Percentiles rank a stretch among this genome's conserved stretches.
Evolutionary conservation across 2,797 vertebrate genomes (phyloP).

Genomic region (Mus caroli): DNA sequence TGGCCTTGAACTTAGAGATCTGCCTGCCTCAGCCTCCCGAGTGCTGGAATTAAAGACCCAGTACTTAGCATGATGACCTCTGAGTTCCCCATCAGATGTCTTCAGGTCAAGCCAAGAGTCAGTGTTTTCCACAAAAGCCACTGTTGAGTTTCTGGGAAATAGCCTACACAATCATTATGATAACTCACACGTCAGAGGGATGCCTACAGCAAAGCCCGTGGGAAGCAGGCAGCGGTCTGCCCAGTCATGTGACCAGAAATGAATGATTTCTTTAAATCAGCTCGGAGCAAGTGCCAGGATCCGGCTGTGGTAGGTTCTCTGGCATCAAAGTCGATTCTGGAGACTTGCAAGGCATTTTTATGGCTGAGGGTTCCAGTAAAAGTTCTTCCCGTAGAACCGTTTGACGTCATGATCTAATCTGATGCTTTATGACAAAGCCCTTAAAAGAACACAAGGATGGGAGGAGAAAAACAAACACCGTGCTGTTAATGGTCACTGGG

Average conservation of each 20-base stretch:
- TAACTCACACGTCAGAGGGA: not conserved
- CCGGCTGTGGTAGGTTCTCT: not conserved
- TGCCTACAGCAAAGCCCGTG: not conserved
- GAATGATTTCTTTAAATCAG: not conserved
- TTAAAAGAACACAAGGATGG: not conserved
- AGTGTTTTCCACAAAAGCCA: not conserved
- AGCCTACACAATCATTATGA: not conserved
- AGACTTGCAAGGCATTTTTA: not conserved
- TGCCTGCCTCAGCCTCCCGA: not conserved
- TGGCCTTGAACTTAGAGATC: not conserved
- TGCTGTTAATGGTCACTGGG: not conserved
- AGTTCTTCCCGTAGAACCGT: too few species aligned
- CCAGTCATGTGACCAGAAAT: too few species aligned
- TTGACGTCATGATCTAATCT: not conserved
- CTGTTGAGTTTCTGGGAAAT: not conserved
- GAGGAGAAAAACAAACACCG: not conserved
- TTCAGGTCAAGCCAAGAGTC: not conserved
- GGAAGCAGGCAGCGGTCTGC: not conserved
- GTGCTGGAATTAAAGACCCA: not conserved
- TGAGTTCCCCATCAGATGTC: too few species aligned
- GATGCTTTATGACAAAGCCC: not conserved
- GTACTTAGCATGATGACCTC: too few species aligned
- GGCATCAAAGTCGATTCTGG: not conserved
- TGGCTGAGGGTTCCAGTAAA: not conserved
- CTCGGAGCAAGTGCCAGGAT: not conserved